Evolutionary conservation across 2,797 vertebrate species (phyloP).

Genomic region (Varecia variegata): DNA sequence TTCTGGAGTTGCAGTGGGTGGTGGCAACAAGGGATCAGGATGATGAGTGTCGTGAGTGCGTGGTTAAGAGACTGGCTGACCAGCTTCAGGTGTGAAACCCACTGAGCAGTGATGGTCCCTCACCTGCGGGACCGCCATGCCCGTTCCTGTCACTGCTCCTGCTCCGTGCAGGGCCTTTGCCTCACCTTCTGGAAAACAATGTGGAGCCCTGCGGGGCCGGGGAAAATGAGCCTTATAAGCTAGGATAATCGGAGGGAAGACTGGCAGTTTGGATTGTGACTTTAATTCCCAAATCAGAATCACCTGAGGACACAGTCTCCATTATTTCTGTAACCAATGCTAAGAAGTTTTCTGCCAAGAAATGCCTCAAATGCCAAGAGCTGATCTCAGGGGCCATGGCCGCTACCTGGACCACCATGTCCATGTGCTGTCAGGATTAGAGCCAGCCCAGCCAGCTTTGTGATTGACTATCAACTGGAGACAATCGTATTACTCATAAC

Average conservation of each 20-base stretch:
- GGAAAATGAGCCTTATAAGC: background rate
- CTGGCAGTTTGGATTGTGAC: background rate
- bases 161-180: background rate
- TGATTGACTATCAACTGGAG: background rate
- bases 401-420: background rate
- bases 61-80: background rate
- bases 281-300: background rate
- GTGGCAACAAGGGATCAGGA: background rate
- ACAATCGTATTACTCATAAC: background rate
- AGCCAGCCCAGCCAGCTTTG: background rate
- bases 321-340: background rate
- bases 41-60: too few species aligned
- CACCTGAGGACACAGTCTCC: background rate
- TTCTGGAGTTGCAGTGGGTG: background rate
- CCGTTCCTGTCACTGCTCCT: background rate
- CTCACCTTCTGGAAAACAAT: background rate
- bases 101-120: background rate
- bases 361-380: background rate
- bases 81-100: background rate
- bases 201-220: background rate
- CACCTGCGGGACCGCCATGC: accelerated
- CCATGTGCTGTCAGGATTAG: accelerated
- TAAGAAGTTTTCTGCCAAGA: background rate
- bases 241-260: background rate
- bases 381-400: background rate